phyloP scores from a whole-genome alignment of 2,888 invertebrate genomes.

The Osedax frankpressi region DNA sequence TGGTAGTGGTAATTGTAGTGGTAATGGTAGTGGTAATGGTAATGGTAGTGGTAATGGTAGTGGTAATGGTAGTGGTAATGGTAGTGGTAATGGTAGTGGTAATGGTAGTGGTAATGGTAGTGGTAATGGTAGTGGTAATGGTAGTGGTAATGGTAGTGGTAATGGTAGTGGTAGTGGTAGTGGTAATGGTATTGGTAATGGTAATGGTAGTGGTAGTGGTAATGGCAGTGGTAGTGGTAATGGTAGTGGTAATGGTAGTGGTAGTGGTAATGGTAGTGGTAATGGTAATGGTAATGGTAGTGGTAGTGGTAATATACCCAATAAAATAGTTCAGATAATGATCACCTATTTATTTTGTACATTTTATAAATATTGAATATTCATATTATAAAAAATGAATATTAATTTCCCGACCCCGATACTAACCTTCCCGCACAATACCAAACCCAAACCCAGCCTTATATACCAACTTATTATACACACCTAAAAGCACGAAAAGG shows the following conservation, averaged over 20 bases:
- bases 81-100: slow-evolving; percentile 1
- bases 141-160: neutral
- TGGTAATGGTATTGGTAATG: slow-evolving; percentile 3
- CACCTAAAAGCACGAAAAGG: slow-evolving; percentile 83
- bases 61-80: neutral
- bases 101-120: neutral
- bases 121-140: slow-evolving; percentile 6
- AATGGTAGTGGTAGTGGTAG: slow-evolving; percentile 3
- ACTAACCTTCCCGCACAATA: too few relatives aligned
- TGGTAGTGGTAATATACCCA: slow-evolving; percentile 10
- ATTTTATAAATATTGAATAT: too few relatives aligned
- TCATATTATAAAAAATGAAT: too few relatives aligned
- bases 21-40: neutral
- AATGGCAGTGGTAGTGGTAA: neutral
- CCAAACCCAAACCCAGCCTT: too few relatives aligned
- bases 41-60: neutral
- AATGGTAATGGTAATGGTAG: slow-evolving; percentile 13
- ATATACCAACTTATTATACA: too few relatives aligned
- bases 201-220: neutral
- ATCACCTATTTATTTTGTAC: too few relatives aligned
- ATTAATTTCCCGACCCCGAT: too few relatives aligned
- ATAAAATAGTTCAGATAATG: slow-evolving; percentile 23
- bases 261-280: slow-evolving; percentile 9
- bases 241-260: slow-evolving; percentile 9
- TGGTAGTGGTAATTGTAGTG: neutral